A percentile compares a stretch with the other conserved stretches of the same genome.
phyloP scores from a whole-genome alignment of 1,140 invertebrate species.

The Periplaneta americana region DNA sequence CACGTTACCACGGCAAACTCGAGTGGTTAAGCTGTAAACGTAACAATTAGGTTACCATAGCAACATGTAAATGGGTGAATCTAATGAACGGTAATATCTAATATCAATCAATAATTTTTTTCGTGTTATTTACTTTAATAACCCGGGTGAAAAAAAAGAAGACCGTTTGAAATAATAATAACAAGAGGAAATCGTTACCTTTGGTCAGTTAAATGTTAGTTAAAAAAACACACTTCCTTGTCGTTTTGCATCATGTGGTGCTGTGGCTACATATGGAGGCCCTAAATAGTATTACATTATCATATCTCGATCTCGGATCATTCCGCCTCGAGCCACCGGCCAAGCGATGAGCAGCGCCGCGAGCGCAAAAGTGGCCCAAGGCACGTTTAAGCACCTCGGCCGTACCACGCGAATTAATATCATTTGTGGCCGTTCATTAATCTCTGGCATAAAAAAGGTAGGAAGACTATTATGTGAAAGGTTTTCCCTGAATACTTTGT shows the following conservation, averaged over 20 bases:
- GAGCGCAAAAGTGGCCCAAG: background rate
- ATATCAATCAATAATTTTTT: background rate
- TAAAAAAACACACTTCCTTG: background rate
- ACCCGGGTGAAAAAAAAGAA: too few species aligned
- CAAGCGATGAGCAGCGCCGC: background rate
- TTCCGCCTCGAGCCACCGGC: background rate
- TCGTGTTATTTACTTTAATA: background rate
- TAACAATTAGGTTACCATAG: too few species aligned
- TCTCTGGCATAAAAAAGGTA: too few species aligned
- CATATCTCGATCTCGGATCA: background rate
- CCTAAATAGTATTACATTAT: background rate
- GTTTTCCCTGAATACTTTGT: too few species aligned
- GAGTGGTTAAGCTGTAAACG: too few species aligned
- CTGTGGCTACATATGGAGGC: background rate
- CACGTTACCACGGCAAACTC: too few species aligned
- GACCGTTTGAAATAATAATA: background rate
- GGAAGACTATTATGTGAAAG: too few species aligned
- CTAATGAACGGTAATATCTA: too few species aligned
- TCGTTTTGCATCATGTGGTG: background rate
- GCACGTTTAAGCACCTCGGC: too few species aligned
- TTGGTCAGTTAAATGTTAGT: background rate
- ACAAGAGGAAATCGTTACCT: background rate
- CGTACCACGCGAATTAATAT: too few species aligned
- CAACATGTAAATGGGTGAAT: too few species aligned
- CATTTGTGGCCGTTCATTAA: too few species aligned